phyloP scores from a whole-genome alignment of 2,113 vertebrate species.

The Saimiri boliviensis region DNA sequence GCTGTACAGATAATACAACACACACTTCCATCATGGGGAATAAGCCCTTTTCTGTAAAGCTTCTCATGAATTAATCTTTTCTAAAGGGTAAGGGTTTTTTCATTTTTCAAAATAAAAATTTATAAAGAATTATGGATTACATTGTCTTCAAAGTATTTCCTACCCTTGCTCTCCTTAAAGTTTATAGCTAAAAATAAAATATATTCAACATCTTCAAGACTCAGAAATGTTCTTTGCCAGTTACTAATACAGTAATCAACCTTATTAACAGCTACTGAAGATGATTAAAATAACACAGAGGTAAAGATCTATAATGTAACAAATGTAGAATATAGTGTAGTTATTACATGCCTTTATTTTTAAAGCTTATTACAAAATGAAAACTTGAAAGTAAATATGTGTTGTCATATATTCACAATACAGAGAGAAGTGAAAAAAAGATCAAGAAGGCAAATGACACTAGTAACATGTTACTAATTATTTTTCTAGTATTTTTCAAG shows the following conservation, averaged over 20 bases:
- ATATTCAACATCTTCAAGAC: background rate
- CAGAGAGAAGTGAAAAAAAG: background rate
- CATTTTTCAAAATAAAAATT: background rate
- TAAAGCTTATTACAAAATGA: background rate
- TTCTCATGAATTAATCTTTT: background rate
- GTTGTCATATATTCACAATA: background rate
- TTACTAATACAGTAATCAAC: background rate
- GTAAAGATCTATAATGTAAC: background rate
- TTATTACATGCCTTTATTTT: background rate
- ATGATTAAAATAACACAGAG: background rate
- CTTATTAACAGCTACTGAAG: background rate
- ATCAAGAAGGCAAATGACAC: background rate
- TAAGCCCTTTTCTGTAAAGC: background rate
- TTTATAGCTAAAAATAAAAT: conserved; percentile 28
- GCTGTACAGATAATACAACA: background rate
- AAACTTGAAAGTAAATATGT: background rate
- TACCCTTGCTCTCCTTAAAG: background rate
- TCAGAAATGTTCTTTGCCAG: background rate
- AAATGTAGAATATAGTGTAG: background rate
- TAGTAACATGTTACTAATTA: background rate
- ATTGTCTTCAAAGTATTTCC: background rate
- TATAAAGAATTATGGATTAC: background rate
- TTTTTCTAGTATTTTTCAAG: background rate
- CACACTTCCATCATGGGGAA: background rate
- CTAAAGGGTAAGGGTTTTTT: background rate